Base-by-base conservation (phyloP, 2,113 vertebrate species). In the Xiphorhynchus elegans region DNA sequence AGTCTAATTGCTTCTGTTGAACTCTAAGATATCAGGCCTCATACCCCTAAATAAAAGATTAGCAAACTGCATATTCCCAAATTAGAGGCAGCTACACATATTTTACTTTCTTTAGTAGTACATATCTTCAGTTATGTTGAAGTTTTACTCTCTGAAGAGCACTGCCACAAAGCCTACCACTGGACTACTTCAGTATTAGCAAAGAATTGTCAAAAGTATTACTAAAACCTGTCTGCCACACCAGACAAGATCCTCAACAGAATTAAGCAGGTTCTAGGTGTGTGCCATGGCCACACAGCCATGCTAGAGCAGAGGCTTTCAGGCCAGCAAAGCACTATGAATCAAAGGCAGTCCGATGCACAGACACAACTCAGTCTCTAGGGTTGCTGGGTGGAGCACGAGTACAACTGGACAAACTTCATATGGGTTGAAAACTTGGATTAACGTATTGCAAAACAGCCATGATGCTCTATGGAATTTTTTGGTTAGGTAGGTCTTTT, bases 281-380 rank as follows among this genome's bases (percentile, higher is more conserved):
- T 7, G 2, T 44, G 29, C 35, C 39, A 18, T 3, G 15, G 67
- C 10, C 62, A 50, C n/a, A 28, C 13, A 60, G 64, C 59, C 73
- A 1, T 0, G 4, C 29, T 28, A 24, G 8, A 73, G 31, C 23
- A 49, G 14, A 87, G 26, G 29, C 25, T 44, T 11, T 39, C 17
- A 18, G 47, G 29, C 13, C 58, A 76, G 35, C 11, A 23, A 60
- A 37, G 20, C 14, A 7, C 26, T 26, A 7, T 8, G 28, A 76
- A 29, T 7, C 15, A 33, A 66, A 11, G 14, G 26, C 25, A 13
- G 4, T 39, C n/a, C 0, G 0, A n/a, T 10, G 21, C 63, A 72
- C 17, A 84, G 44, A 31, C 33, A 66, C 28, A 47, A 42, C 5
- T 28, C 39, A n/a, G 26, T 49, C 42, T 46, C 13, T 33, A 24